Conservation (phyloP, 2,888 invertebrate genomes). For the Leptinotarsa tumamoca region DNA sequence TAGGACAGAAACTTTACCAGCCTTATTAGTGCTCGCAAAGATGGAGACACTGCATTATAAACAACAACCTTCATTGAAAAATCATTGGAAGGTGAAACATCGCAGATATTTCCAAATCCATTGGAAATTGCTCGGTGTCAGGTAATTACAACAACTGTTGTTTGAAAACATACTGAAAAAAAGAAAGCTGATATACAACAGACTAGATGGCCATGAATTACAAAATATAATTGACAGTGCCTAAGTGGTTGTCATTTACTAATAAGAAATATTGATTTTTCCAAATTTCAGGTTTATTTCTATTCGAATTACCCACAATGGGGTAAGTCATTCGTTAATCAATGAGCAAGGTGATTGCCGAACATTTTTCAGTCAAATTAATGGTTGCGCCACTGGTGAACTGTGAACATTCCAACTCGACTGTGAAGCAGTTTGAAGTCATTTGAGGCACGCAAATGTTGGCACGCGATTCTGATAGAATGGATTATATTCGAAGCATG, state of each 20-base stretch:
- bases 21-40: no score
- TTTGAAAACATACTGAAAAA: no score
- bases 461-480: conserved; percentile 55
- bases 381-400: conserved; percentile 43
- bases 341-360: conserved; percentile 12
- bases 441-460: conserved; percentile 54
- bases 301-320: neutral
- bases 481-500: conserved; percentile 42
- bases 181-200: no score
- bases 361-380: conserved; percentile 27
- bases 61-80: no score
- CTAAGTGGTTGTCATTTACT: neutral
- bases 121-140: no score
- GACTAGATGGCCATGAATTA: neutral
- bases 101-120: no score
- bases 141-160: no score
- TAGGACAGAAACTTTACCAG: no score
- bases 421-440: conserved; percentile 56
- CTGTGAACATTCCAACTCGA: conserved; percentile 46
- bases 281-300: neutral
- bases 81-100: no score
- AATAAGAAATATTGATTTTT: neutral
- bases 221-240: neutral
- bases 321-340: conserved; percentile 14
- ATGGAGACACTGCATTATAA: no score